These are phyloP conservation scores for Scaptomyza tumidula DNA, from an alignment of 2,888 invertebrate genomes.

Conservation along the genomic window DNA sequence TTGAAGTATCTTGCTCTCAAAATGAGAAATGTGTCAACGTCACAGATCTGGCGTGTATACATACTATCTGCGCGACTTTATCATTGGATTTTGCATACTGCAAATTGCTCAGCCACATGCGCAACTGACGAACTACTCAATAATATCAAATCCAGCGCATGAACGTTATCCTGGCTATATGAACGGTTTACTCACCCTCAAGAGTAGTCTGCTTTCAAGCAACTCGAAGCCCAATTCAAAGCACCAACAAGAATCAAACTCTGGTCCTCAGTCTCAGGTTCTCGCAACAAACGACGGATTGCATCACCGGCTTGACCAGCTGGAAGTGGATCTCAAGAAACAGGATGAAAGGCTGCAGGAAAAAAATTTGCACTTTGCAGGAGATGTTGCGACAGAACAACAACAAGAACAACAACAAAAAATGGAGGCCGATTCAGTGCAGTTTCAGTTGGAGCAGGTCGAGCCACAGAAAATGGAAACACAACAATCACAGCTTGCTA, in stretches of 20 bases:
- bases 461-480: not conserved
- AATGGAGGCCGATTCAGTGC: not conserved
- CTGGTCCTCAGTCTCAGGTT: not conserved
- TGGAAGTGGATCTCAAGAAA: constrained; percentile 31
- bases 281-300: constrained; percentile 8
- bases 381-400: constrained; percentile 2
- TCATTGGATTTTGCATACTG: constrained; percentile 20
- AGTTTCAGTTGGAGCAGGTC: not conserved
- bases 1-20: constrained; percentile 12
- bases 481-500: not conserved
- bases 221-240: constrained; percentile 1
- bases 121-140: not conserved
- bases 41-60: constrained; percentile 17
- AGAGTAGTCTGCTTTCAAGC: constrained; percentile 51
- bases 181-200: constrained; percentile 63
- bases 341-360: constrained; percentile 30
- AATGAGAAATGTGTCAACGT: constrained; percentile 56
- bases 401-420: constrained; percentile 6
- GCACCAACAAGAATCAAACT: not conserved
- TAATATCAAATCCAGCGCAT: not conserved
- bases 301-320: constrained; percentile 23
- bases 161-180: constrained; percentile 49
- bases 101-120: constrained; percentile 8
- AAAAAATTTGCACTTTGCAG: constrained; percentile 21
- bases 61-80: constrained; percentile 12